Evolutionary conservation across 1,140 invertebrate genomes (phyloP).

Genomic region (Drosophila takahashii): DNA sequence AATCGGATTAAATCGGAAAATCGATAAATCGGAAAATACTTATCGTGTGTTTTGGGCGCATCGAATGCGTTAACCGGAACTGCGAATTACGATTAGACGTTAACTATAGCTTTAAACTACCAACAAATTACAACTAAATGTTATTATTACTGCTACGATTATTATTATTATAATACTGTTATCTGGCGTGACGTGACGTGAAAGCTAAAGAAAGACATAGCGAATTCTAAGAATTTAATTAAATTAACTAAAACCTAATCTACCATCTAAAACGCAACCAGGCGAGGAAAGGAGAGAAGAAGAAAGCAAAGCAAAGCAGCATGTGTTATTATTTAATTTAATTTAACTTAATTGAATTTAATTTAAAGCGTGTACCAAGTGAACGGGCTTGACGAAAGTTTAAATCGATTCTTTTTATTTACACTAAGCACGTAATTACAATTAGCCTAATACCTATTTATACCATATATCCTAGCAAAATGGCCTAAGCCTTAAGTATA

Average conservation of each 20-base stretch:
- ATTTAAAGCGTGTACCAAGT: slow-evolving; percentile 45
- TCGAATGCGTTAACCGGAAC: slow-evolving; percentile 35
- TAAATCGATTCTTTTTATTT: slow-evolving; percentile 63
- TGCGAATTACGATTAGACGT: slow-evolving; percentile 36
- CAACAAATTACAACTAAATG: slow-evolving; percentile 45
- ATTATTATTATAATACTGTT: slow-evolving; percentile 34
- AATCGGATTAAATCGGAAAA: neutral
- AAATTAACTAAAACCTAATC: slow-evolving; percentile 58
- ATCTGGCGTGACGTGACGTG: slow-evolving; percentile 40
- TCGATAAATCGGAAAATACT: slow-evolving; percentile 33
- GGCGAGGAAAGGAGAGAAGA: slow-evolving; percentile 8
- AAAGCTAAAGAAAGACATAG: slow-evolving; percentile 83
- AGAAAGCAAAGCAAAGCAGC: slow-evolving; percentile 65
- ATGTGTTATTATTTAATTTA: slow-evolving; percentile 75
- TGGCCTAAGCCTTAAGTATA: slow-evolving; percentile 36
- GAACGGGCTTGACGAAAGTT: slow-evolving; percentile 66
- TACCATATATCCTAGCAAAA: slow-evolving; percentile 54
- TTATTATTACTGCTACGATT: slow-evolving; percentile 38
- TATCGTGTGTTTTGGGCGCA: slow-evolving; percentile 15
- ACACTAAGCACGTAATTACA: slow-evolving; percentile 78
- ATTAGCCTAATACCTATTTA: slow-evolving; percentile 56
- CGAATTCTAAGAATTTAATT: slow-evolving; percentile 83
- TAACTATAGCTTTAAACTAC: slow-evolving; percentile 55
- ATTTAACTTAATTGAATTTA: slow-evolving; percentile 46
- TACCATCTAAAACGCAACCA: slow-evolving; percentile 46